Evolutionary conservation across 2,113 vertebrate genomes (phyloP), one percentile per base, ranked within the genome.

Genomic region (Amblyornis subalaris): DNA sequence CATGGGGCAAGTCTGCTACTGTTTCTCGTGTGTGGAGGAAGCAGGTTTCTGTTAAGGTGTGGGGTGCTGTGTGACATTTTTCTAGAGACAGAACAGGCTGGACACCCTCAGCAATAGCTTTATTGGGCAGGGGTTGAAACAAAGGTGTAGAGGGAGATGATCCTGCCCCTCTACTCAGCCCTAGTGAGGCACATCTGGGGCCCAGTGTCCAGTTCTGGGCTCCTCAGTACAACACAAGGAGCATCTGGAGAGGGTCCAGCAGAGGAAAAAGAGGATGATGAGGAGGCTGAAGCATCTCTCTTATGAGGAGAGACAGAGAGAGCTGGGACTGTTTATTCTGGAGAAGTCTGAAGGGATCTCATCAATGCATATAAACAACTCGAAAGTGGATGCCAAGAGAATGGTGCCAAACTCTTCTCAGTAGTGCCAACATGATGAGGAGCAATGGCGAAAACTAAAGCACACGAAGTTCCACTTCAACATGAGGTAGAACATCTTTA

Each of bases 1-100:
- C 7, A 0, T 0, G 1, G 7, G 33, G 4, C 11, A 15, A 38
- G 5, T 35, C 45, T 35, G 64, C 15, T 29, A 9, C 25, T 16
- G 3, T n/a, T 54, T 36, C 75, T 79, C n/a, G 62, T 14, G 40
- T 3, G 31, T 6, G 20, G 20, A 62, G 42, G 12, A 57, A 19
- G 4, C 3, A 9, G 12, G 31, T 31, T 38, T 18, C 14, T 29
- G 42, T 14, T 24, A n/a, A 20, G 5, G 7, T 31, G 2, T 0
- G 22, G 16, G 23, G 6, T 15, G 40, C 36, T 31, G 26, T 31
- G 26, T 22, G 16, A 48, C 17, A 4, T 19, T 55, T 7, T 61
- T 8, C 17, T 7, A 38, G 31, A 48, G 5, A 21, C 12, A 11
- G 10, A 33, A 29, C 16, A 14, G 24, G 8, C 33, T 4, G 23